These are phyloP conservation scores for Coreoperca whiteheadi DNA, from an alignment of 2,113 vertebrate species.

Conservation along the genomic window DNA sequence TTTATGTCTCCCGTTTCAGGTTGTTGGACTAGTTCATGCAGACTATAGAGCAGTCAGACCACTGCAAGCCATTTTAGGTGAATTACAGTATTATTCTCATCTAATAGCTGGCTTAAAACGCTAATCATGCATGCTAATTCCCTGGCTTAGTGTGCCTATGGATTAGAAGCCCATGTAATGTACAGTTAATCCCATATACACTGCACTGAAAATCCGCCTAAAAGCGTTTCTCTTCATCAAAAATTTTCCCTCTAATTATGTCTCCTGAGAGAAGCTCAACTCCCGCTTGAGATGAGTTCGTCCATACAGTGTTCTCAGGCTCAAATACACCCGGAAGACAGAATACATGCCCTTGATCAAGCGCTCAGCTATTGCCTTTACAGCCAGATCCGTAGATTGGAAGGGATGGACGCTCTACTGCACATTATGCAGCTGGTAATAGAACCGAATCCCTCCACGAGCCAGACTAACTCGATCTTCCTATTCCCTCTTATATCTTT, in stretches of 20 bases:
- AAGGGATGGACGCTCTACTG: conserved; percentile 27
- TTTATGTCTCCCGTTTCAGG: conserved; percentile 42
- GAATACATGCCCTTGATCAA: conserved; percentile 52
- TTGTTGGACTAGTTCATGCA: conserved; percentile 30
- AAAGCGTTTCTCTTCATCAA: conserved; percentile 70
- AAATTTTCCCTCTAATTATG: conserved; percentile 72
- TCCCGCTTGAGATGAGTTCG: conserved; percentile 57
- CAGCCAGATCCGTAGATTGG: conserved; percentile 37
- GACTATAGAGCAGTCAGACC: conserved; percentile 55
- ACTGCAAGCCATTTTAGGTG: conserved; percentile 62
- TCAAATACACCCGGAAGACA: conserved; percentile 48
- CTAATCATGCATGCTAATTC: conserved; percentile 78
- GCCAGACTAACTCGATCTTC: conserved; percentile 18
- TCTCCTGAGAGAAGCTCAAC: conserved; percentile 65
- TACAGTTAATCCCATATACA: conserved; percentile 76
- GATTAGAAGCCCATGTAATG: conserved; percentile 77
- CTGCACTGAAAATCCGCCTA: conserved; percentile 58
- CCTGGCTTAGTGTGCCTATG: conserved; percentile 66
- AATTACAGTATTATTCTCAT: conserved; percentile 72
- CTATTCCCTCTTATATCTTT: conserved; percentile 19
- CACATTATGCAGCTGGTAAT: conserved; percentile 47
- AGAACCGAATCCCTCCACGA: conserved; percentile 18
- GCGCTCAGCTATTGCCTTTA: conserved; percentile 15
- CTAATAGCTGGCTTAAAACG: conserved; percentile 73
- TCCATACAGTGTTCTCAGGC: conserved; percentile 25